Base-by-base conservation (phyloP, 1,140 invertebrate genomes). In the Rhyacophila brunnea region DNA sequence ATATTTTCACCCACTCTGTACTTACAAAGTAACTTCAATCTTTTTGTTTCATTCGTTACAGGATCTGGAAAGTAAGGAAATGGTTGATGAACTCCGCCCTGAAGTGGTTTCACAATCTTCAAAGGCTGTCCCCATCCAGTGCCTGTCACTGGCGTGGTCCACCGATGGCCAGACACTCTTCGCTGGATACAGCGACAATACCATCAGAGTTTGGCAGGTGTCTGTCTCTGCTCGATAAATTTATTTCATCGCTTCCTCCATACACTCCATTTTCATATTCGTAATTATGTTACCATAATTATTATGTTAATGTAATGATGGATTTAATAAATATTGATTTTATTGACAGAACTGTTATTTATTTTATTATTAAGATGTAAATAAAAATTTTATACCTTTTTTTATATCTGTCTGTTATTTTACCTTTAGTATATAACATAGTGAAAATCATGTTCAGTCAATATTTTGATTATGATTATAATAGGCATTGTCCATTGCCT, bases 1-100 rank as follows among this genome's bases (percentile, higher is more conserved):
- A 44, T 44, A 28, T 9, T 18, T 42, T 54, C 45, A 13, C 3
- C 15, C 45, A 28, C 17, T 54, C n/a, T n/a, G n/a, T n/a, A n/a
- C n/a, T n/a, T n/a, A n/a, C n/a, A n/a, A n/a, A n/a, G n/a, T n/a
- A n/a, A n/a, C n/a, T n/a, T n/a, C n/a, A n/a, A n/a, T n/a, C n/a
- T n/a, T n/a, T n/a, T n/a, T n/a, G n/a, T n/a, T n/a, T n/a, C n/a
- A n/a, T n/a, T n/a, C n/a, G n/a, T 45, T 18, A 48, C 71, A 90
- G 89, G 97, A 99, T 85, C 84, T 99, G 72, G 97, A 99, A 83
- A 95, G 93, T 78, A 99, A 99, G 82, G 93, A 97, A 75, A 95
- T 98, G 85, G 95, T 99, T 67, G 96, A 99, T 79, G 97, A 99
- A 80, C 82, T 99, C 42, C 91, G 91, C 72, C 93, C 95, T 11